Conservation (phyloP, 2,888 invertebrate genomes). For the Stenotaenia linearis region DNA sequence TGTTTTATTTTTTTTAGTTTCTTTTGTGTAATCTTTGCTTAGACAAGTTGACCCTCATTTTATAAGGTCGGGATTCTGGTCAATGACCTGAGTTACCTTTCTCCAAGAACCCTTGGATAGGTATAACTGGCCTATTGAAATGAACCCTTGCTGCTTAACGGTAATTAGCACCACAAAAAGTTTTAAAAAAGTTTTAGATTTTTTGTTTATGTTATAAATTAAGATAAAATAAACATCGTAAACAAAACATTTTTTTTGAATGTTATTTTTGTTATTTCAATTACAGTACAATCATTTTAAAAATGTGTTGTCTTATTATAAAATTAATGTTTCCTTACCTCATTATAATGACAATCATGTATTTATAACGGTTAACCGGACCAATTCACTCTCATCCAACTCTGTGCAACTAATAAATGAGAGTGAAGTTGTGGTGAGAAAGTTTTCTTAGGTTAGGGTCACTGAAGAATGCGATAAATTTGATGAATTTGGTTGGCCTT, state of each 20-base stretch:
- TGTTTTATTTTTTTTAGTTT: background rate
- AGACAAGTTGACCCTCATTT: slow-evolving; percentile 7
- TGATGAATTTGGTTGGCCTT: background rate
- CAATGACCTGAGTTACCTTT: slow-evolving; percentile 7
- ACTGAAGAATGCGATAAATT: background rate
- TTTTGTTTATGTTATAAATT: background rate
- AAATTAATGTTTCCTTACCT: background rate
- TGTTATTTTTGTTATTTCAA: background rate
- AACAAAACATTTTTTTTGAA: too few relatives aligned
- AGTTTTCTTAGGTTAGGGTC: background rate
- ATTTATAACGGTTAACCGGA: background rate
- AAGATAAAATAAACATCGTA: background rate
- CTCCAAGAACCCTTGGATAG: background rate
- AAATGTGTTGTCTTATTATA: too few relatives aligned
- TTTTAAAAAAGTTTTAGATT: background rate
- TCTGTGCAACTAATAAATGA: background rate
- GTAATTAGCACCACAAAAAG: background rate
- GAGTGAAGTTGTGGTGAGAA: background rate
- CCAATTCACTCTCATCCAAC: background rate
- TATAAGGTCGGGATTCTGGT: slow-evolving; percentile 17
- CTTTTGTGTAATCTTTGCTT: slow-evolving; percentile 11
- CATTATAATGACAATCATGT: background rate
- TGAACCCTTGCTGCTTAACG: background rate
- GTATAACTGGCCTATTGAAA: slow-evolving; percentile 15
- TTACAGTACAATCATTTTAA: too few relatives aligned